Evolutionary conservation across 37 sponge, comb jelly and placozoan species (phyloP), one percentile per base, ranked within the genome.

Genomic region (Dysidea cf. avara): DNA sequence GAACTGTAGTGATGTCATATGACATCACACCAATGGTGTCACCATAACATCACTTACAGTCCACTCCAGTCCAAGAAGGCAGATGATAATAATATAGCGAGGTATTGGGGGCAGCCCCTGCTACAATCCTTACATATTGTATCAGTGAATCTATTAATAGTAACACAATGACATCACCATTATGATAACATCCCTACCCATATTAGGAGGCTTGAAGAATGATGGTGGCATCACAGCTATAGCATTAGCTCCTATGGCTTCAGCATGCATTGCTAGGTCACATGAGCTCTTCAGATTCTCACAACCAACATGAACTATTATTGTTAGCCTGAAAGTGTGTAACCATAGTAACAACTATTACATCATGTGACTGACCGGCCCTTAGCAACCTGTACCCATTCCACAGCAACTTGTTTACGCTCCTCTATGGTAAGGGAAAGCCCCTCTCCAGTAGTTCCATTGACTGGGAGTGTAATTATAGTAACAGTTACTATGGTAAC

Each of bases 381-480:
- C 35, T 31, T 49, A 12, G 73, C 63, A 17, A 46, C 78, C 33
- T 60, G 71, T 39, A 84, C 32, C 93, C 93, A 92, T 34, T 80
- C 85, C 52, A 84, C 82, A 5, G 80, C 67, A 11, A 92, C 40
- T n/a, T 33, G 32, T 68, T 92, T 80, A 32, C 93, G 61, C 70
- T 92, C 93, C 39, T 66, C 82, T 12, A 76, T 68, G 13, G 85
- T 81, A 18, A 88, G 72, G 32, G 65, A 81, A 51, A 88, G 53
- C 21, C 93, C 81, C 67, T 92, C 89, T 25, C 93, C 93, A 49
- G 89, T 81, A 14, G 89, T 77, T 1, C 93, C 93, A 84, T 77
- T 81, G 18, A 92, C 93, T 92, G 61, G 2, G 24, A 6, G n/a
- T n/a, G n/a, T n/a, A n/a, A n/a, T n/a, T 58, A 58, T 11, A 24